phyloP scores from a whole-genome alignment of 2,797 vertebrate species.

The Siniperca obscura region DNA sequence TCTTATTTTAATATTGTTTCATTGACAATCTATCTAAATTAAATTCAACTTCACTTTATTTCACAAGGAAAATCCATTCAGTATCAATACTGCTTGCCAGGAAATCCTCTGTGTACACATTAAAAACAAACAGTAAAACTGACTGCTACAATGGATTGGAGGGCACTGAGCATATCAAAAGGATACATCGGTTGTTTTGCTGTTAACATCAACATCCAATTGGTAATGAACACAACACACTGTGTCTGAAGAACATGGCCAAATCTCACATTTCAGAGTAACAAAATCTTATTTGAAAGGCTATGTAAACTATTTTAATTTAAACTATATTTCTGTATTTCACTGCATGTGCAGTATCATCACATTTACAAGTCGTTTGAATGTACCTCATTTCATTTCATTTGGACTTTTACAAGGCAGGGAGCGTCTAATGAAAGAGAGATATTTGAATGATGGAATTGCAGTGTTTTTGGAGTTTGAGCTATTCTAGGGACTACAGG shows the following conservation, averaged over 20 bases:
- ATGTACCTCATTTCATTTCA: background rate
- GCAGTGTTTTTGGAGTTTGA: background rate
- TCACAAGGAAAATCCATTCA: background rate
- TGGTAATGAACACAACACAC: background rate
- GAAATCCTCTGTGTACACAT: background rate
- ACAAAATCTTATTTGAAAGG: background rate
- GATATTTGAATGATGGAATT: background rate
- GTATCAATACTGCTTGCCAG: background rate
- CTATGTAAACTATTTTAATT: background rate
- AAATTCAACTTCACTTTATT: background rate
- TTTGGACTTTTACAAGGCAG: background rate
- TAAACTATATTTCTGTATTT: background rate
- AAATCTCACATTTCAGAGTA: background rate
- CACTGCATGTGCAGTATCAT: background rate
- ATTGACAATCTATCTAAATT: background rate
- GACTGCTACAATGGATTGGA: background rate
- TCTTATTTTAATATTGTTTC: background rate
- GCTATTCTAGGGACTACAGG: too few species aligned
- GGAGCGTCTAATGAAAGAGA: background rate
- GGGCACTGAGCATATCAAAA: background rate
- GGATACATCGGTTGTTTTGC: background rate
- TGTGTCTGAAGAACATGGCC: background rate
- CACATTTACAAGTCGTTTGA: background rate
- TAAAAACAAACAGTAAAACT: conserved; percentile 17
- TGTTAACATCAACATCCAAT: background rate